These are phyloP conservation scores for Tretioscincus oriximinensis DNA, from an alignment of 2,113 vertebrate genomes.

Conservation along the genomic window DNA sequence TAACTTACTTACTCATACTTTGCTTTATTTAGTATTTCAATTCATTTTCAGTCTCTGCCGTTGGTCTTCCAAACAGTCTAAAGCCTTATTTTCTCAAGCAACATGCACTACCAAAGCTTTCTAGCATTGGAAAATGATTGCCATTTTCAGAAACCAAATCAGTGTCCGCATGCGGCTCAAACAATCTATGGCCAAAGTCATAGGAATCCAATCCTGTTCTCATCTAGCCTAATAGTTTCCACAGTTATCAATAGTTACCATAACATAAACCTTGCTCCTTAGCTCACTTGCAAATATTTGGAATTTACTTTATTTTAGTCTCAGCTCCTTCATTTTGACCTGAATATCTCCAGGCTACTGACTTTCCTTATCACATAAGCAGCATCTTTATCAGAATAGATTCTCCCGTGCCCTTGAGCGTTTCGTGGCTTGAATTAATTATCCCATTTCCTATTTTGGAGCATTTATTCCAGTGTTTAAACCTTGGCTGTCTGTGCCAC, in stretches of 20 bases:
- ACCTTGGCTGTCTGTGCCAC: not conserved
- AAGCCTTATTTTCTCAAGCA: not conserved
- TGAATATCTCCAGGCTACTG: not conserved
- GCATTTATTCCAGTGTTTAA: not conserved
- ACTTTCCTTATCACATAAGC: conserved; percentile 1
- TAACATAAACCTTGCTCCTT: not conserved
- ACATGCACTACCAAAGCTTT: not conserved
- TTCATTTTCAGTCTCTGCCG: not conserved
- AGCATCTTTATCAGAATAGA: not conserved
- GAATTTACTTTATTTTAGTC: not conserved
- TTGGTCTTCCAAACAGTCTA: not conserved
- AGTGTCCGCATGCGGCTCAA: not conserved
- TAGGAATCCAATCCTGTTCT: not conserved
- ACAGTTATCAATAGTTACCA: not conserved
- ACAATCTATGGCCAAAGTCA: not conserved
- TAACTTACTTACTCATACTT: too few relatives aligned
- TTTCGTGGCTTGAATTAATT: conserved; percentile 13
- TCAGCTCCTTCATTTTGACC: not conserved
- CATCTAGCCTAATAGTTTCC: not conserved
- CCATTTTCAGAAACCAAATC: conserved; percentile 5
- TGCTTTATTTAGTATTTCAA: too few relatives aligned
- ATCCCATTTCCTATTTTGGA: conserved; percentile 15
- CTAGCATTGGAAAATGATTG: not conserved
- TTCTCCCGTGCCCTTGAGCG: not conserved
- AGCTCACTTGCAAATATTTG: not conserved